phyloP scores from a whole-genome alignment of 2,888 invertebrate genomes.

The Hyposoter dolosus region DNA sequence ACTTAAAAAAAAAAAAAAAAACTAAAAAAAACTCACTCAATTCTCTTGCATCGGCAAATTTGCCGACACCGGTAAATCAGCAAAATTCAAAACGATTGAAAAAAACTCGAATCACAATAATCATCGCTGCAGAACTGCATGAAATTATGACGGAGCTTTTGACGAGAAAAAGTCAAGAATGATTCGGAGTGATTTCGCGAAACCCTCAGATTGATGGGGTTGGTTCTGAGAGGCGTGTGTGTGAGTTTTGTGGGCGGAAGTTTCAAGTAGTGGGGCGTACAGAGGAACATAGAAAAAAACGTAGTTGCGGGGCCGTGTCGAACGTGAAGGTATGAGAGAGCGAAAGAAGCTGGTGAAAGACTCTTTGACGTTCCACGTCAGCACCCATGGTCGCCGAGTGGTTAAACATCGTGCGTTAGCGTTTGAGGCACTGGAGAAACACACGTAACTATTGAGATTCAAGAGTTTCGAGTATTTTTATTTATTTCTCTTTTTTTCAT shows the following conservation, averaged over 20 bases:
- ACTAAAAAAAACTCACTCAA: background rate
- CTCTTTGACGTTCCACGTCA: slow-evolving; percentile 27
- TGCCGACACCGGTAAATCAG: no score
- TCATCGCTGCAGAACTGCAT: background rate
- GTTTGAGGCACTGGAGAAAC: background rate
- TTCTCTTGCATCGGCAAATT: no score
- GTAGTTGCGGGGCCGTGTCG: background rate
- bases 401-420: background rate
- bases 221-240: background rate
- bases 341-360: background rate
- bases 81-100: no score
- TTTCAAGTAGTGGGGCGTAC: background rate
- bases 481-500: background rate
- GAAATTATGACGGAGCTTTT: background rate
- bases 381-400: background rate
- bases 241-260: background rate
- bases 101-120: background rate
- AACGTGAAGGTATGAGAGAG: background rate
- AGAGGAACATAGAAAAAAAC: background rate
- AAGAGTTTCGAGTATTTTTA: background rate
- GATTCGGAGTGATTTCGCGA: background rate
- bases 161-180: background rate
- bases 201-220: background rate
- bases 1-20: background rate
- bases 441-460: background rate